These are phyloP conservation scores for Hydrozoanthus gracilis DNA, from an alignment of 92 coral and sea anemone species.

Conservation along the genomic window DNA sequence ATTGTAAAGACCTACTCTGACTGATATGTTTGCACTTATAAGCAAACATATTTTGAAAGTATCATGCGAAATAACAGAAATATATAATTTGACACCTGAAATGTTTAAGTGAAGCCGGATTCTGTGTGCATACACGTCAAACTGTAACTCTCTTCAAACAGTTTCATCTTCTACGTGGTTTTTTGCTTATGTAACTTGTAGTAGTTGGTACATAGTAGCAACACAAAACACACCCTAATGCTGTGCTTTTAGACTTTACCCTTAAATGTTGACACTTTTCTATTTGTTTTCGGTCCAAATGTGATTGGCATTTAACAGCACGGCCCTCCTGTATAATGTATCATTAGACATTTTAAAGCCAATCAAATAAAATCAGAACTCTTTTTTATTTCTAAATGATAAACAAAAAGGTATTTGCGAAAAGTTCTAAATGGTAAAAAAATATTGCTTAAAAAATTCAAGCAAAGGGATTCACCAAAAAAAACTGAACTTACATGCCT, in stretches of 20 bases:
- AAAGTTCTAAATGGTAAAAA: too few relatives aligned
- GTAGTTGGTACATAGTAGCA: too few relatives aligned
- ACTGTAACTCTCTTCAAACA: not conserved
- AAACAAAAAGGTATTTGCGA: too few relatives aligned
- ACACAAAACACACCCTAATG: too few relatives aligned
- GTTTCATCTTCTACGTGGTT: too few relatives aligned
- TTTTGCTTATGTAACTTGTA: too few relatives aligned
- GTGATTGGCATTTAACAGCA: not conserved
- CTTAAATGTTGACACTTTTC: not conserved
- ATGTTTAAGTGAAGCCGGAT: not conserved
- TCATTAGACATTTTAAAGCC: not conserved
- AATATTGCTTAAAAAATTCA: too few relatives aligned
- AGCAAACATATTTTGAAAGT: constrained; percentile 1
- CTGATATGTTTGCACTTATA: not conserved
- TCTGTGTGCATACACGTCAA: not conserved
- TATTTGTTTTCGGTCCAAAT: not conserved
- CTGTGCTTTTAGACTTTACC: too few relatives aligned
- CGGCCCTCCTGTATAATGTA: not conserved
- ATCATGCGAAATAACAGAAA: not conserved
- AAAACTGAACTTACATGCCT: too few relatives aligned
- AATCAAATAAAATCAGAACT: not conserved
- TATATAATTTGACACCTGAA: not conserved
- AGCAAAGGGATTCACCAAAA: too few relatives aligned
- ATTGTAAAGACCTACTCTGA: not conserved
- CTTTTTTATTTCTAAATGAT: not conserved